Base-by-base conservation (phyloP, 2,797 vertebrate genomes). In the Hippocampus kuda region DNA sequence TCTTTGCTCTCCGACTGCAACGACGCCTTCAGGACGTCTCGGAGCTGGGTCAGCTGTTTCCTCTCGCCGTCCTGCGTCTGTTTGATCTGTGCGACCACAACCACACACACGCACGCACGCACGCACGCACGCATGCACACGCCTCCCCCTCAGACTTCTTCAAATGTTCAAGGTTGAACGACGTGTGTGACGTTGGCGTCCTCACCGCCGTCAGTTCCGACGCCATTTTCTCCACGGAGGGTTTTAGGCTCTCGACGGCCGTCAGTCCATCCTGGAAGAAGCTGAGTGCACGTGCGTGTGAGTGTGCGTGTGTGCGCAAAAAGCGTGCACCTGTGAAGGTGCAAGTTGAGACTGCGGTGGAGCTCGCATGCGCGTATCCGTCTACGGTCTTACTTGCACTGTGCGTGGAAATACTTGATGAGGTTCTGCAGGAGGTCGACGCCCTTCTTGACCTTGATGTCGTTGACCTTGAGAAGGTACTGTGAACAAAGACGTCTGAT, bases 371-470 rank as follows among this genome's bases (percentile, higher is more conserved):
- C 5, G 34, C 34, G 49, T 5, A n/a, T n/a, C 4, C 15, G 13
- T 26, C 12, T 38, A 20, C 5, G 59, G 44, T 79, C 82, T 1
- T 93, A 98, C 97, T 99, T 99, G 96, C 94, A 97, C 75, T 99
- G 97, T 72, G 96, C 96, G 48, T 99, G 97, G 82, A 95, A 99
- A 81, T 93, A 99, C 78, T 99, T 98, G 87, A 99, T 94, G 83
- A 99, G 90, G 88, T 96, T 97, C 87, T 98, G 96, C 70, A 99
- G 93, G 77, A 98, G 91, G 84, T 99, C 96, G 16, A 92, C 95
- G 22, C 97, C 94, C 83, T 99, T 99, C 87, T 98, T 98, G 78
- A 93, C 92, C 84, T 99, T 98, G 88, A 99, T 98, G 91, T 99
- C 97, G 74, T 99, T 98, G 57, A 98, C 96, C 85, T 98, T 98